These are phyloP conservation scores for Piprites chloris DNA, from an alignment of 2,113 vertebrate species.

Conservation along the genomic window DNA sequence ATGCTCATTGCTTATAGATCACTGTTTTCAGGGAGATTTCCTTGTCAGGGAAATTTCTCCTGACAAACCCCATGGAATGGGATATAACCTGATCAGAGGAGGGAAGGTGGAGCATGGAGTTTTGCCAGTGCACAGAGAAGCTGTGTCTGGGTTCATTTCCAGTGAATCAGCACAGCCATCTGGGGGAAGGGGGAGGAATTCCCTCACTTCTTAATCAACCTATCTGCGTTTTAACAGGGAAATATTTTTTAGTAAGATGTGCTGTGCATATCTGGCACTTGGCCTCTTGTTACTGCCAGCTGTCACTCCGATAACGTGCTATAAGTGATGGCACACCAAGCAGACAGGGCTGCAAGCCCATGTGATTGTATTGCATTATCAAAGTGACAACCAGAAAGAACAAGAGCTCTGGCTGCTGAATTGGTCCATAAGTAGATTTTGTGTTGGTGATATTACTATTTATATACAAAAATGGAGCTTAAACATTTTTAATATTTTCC, in stretches of 20 bases:
- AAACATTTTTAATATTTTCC: background rate
- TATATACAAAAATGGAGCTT: background rate
- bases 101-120: conserved; percentile 3
- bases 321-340: conserved; percentile 46
- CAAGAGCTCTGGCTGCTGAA: conserved; percentile 31
- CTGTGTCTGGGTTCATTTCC: background rate
- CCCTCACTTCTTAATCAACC: conserved; percentile 40
- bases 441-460: conserved; percentile 18
- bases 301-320: conserved; percentile 62
- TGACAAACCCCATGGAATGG: background rate
- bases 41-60: background rate
- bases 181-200: conserved; percentile 36
- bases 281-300: conserved; percentile 53
- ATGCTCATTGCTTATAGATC: background rate
- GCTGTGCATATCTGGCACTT: conserved; percentile 39
- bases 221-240: conserved; percentile 9
- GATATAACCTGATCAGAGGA: conserved; percentile 17
- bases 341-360: conserved; percentile 32
- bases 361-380: conserved; percentile 37
- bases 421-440: conserved; percentile 27
- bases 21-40: background rate
- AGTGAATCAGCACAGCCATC: background rate
- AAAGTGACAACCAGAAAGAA: conserved; percentile 61
- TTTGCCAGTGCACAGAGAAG: background rate
- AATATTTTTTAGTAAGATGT: conserved; percentile 36